Evolutionary conservation across 1,140 invertebrate genomes (phyloP).

Genomic region (Hypsibius dujardini): DNA sequence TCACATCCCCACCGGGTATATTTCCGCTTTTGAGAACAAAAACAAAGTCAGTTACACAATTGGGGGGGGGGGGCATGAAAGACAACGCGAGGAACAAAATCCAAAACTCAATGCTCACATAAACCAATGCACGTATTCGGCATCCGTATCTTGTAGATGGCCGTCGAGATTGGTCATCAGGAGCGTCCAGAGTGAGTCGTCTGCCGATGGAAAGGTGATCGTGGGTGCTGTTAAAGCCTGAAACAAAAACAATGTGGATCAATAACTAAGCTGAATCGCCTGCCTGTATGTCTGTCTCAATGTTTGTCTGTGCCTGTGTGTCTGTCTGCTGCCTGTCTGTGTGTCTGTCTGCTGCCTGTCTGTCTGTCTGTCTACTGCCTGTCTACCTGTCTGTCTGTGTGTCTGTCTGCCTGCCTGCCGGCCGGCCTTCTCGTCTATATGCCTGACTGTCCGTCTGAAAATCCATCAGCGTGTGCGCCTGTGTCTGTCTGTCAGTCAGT

Average conservation of each 20-base stretch:
- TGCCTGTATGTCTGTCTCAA: too few relatives aligned
- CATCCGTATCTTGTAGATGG: conserved; percentile 49
- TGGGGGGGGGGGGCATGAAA: conserved; percentile 26
- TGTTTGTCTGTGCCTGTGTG: too few relatives aligned
- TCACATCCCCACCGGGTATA: conserved; percentile 60
- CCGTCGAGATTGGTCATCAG: conserved; percentile 71
- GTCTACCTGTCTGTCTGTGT: too few relatives aligned
- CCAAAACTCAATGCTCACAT: conserved; percentile 33
- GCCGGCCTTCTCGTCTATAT: too few relatives aligned
- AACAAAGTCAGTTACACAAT: conserved; percentile 22
- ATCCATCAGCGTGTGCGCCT: too few relatives aligned
- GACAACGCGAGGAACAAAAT: background rate
- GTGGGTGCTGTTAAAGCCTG: conserved; percentile 42
- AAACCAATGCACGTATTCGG: conserved; percentile 77
- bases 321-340: too few relatives aligned
- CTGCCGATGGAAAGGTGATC: conserved; percentile 44
- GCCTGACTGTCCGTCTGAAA: too few relatives aligned
- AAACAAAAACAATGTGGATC: conserved; percentile 23
- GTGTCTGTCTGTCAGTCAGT: too few relatives aligned
- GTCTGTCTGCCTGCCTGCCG: too few relatives aligned
- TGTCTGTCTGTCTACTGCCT: too few relatives aligned
- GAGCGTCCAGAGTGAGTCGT: conserved; percentile 58
- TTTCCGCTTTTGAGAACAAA: conserved; percentile 45
- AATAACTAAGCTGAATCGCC: too few relatives aligned
- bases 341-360: too few relatives aligned